Base-by-base conservation (phyloP, 2,113 vertebrate genomes). In the Brachyhypopomus gauderio region DNA sequence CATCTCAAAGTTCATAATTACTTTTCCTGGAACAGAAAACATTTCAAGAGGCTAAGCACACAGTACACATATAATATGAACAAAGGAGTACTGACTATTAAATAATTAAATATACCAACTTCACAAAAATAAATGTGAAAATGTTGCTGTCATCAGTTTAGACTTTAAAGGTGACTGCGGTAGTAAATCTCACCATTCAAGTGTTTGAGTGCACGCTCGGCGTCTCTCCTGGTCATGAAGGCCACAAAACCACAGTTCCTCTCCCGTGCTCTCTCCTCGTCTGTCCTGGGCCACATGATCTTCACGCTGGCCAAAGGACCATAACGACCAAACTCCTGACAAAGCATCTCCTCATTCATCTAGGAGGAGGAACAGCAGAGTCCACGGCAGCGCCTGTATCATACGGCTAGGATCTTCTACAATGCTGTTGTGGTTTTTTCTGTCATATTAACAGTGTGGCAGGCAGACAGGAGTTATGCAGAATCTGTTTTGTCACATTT, bases 1-100 rank as follows among this genome's bases (percentile, higher is more conserved):
- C 98, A 99, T 99, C 93, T 99, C 98, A 94, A 99, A 99, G 66
- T 97, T 97, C 98, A 99, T 99, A 66, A 99, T 97, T 95, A 96
- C 97, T 93, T 99, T 99, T 89, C 96, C 98, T 99, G 86, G 3
- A 85, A 79, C 4, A 8, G 4, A 56, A 22, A 27, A 25, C 52
- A 56, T 75, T 23, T 67, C 1, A 30, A 52, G 45, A 12, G 12
- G 45, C 45, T 52, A 52, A 14, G 12, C n/a, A n/a, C n/a, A n/a
- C n/a, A n/a, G n/a, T n/a, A n/a, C n/a, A n/a, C n/a, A n/a, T n/a
- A n/a, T n/a, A n/a, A n/a, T n/a, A n/a, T n/a, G n/a, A n/a, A n/a
- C n/a, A n/a, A n/a, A n/a, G n/a, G n/a, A n/a, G n/a, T n/a, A n/a
- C n/a, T n/a, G n/a, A n/a, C n/a, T n/a, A n/a, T n/a, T n/a, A n/a